Evolutionary conservation across 2,888 invertebrate species (phyloP).

Genomic region (Notocelia uddmanniana): DNA sequence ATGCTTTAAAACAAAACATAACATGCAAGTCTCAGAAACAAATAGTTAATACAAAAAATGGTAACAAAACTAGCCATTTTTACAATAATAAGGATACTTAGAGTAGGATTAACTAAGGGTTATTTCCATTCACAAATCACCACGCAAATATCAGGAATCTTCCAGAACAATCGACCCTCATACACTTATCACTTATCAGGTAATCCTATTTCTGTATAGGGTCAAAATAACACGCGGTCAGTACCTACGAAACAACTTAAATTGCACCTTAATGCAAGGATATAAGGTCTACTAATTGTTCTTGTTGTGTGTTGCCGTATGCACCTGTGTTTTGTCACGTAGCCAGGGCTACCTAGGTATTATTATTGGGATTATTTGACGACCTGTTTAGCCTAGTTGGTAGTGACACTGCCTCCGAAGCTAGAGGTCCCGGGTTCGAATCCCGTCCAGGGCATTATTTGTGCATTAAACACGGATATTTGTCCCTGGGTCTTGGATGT

Average conservation of each 20-base stretch:
- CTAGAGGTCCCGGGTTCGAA: no score
- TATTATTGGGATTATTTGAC: neutral
- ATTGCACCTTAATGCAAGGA: neutral
- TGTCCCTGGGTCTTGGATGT: no score
- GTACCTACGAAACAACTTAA: neutral
- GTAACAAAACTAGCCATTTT: no score
- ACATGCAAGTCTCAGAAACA: no score
- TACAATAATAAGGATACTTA: no score
- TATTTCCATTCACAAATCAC: neutral
- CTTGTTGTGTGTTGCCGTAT: neutral
- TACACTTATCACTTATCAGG: slow-evolving; percentile 9
- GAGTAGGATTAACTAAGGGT: no score
- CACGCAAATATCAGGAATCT: neutral
- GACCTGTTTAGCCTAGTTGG: no score
- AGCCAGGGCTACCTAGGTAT: neutral
- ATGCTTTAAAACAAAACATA: no score
- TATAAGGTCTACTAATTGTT: neutral
- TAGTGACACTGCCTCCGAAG: no score
- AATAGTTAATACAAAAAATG: no score
- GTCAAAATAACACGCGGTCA: slow-evolving; percentile 2
- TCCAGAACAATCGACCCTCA: neutral
- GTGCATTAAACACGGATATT: no score
- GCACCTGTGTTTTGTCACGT: neutral
- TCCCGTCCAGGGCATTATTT: no score
- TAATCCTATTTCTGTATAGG: slow-evolving; percentile 8